Percentiles rank a stretch among this genome's conserved stretches.
phyloP scores from a whole-genome alignment of 2,797 vertebrate genomes.

The Chelonia mydas region DNA sequence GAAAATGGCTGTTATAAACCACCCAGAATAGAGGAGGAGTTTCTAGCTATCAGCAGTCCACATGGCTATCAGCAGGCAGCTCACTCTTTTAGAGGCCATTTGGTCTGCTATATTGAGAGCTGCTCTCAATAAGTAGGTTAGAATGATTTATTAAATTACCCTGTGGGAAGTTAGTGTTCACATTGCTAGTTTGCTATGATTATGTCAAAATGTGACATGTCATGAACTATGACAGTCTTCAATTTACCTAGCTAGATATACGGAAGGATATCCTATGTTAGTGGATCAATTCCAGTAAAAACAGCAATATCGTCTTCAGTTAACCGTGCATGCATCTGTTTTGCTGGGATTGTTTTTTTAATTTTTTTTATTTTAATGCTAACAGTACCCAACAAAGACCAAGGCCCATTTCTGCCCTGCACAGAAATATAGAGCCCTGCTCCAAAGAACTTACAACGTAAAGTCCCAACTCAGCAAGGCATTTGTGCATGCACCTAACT shows the following conservation, averaged over 20 bases:
- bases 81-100: neutral
- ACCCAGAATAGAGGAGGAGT: neutral
- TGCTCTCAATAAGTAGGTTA: slow-evolving; percentile 33
- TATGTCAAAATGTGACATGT: neutral
- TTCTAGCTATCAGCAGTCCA: neutral
- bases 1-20: neutral
- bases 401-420: fast-evolving
- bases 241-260: neutral
- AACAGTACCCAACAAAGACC: neutral
- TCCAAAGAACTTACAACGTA: neutral
- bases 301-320: neutral
- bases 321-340: neutral
- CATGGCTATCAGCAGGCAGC: neutral
- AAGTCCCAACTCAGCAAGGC: neutral
- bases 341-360: neutral
- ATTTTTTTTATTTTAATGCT: fast-evolving
- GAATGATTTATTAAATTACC: neutral
- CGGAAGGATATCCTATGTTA: neutral
- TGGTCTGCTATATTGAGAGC: slow-evolving; percentile 6
- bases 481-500: neutral
- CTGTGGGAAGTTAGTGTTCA: neutral
- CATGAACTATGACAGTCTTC: slow-evolving; percentile 34
- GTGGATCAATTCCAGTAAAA: neutral
- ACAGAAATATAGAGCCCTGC: neutral
- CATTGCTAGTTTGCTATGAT: slow-evolving; percentile 25